Evolutionary conservation across 2,888 invertebrate genomes (phyloP), one percentile per base, ranked within the genome.

Genomic region (Chalcosyrphus nemorum): DNA sequence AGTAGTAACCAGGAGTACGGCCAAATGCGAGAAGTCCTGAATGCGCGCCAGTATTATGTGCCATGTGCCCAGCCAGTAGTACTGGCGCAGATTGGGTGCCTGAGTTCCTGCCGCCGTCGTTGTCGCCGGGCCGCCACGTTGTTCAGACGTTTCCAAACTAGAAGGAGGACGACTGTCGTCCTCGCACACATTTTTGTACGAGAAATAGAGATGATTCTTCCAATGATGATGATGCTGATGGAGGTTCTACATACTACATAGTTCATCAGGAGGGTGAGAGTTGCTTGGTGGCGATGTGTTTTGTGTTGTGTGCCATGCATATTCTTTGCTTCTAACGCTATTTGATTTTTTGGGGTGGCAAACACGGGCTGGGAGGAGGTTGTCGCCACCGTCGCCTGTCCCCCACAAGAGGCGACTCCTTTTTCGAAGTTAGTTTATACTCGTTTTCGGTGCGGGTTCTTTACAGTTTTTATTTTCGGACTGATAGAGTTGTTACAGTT

Each of bases 1-100:
- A 52, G 32, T 32, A 32, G 50, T 52, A 52, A n/a, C 38, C 41
- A 65, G 47, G 50, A 81, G 65, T 45, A 38, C 45, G 61, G 81
- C 82, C 78, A 82, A 78, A 78, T 66, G 24, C 35, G n/a, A 50
- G 78, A 74, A 61, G 24, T n/a, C n/a, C 78, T 74, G 68, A 74
- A 84, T 84, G 82, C 77, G 82, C 82, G 82, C 78, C 82, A 78
- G 71, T 82, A 11, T 71, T 70, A 81, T 75, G 66, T 75, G 66
- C 56, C 65, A 75, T 63, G 72, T 41, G 24, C 66, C 56, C 72
- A 77, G 82, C 72, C 72, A 82, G 68, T 84, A 84, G 66, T 78
- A 74, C 78, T 84, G 82, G 78, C 82, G 82, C 82, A 84, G 78
- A 84, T 78, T 68, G 82, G 82, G 78, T 78, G 82, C 82, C 82